Conservation (phyloP, 2,113 vertebrate species). For the Eretmochelys imbricata region DNA sequence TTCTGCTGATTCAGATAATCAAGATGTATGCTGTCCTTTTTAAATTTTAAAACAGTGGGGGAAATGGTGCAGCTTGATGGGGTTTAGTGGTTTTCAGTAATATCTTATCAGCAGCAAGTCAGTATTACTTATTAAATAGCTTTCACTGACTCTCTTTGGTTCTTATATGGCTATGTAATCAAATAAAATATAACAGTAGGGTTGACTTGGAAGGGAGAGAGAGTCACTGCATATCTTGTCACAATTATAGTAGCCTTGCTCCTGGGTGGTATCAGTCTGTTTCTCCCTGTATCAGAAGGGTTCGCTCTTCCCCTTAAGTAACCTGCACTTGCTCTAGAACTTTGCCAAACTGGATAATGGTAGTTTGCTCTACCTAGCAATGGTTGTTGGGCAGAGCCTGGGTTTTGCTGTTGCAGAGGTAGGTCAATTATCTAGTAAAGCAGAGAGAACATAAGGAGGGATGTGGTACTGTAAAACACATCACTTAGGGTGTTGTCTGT, state of each 20-base stretch:
- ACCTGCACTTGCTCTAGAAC: background rate
- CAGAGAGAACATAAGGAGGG: conserved; percentile 12
- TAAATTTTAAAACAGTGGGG: background rate
- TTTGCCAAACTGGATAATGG: background rate
- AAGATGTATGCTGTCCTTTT: background rate
- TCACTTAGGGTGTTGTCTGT: conserved; percentile 56
- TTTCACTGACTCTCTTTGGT: background rate
- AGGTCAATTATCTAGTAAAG: conserved; percentile 26
- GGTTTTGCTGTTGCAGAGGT: background rate
- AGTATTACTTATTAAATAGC: background rate
- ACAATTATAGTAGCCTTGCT: background rate
- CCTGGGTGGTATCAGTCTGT: background rate
- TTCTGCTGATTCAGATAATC: accelerated
- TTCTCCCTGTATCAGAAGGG: background rate
- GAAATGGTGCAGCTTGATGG: background rate
- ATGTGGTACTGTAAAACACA: conserved; percentile 51
- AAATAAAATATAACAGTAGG: background rate
- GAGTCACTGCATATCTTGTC: background rate
- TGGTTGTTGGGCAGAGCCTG: background rate
- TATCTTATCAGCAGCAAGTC: accelerated
- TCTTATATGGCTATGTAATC: background rate
- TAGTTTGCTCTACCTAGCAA: background rate
- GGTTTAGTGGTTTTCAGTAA: background rate
- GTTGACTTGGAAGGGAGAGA: background rate
- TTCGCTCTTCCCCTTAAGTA: background rate